Conservation (phyloP, 2,888 invertebrate species). For the Caenorhabditis sp. region DNA sequence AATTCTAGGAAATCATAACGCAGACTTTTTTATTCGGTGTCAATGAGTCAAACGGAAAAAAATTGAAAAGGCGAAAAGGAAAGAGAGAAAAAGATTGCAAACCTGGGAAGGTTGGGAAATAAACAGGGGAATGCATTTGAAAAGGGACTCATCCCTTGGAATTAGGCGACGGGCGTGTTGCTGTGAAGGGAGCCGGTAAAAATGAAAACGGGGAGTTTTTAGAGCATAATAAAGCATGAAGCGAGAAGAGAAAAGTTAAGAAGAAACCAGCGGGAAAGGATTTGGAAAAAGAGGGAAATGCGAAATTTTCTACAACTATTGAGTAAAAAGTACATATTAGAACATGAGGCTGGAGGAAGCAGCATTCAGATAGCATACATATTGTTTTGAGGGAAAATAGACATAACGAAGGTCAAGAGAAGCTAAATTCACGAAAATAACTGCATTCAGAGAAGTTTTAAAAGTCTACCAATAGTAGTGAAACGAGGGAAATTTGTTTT, state of each 20-base stretch:
- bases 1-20: not conserved
- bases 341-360: not conserved
- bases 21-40: not conserved
- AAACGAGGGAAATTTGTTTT: not conserved
- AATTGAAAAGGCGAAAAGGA: constrained; percentile 1
- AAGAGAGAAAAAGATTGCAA: not conserved
- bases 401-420: not conserved
- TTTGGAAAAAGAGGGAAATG: constrained; percentile 7
- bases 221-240: constrained; percentile 15
- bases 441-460: constrained; percentile 24
- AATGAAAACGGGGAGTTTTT: not conserved
- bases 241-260: not conserved
- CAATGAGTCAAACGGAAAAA: not conserved
- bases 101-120: not conserved
- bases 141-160: constrained; percentile 18
- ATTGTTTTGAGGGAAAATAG: constrained; percentile 30
- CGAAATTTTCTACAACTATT: constrained; percentile 10
- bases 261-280: constrained; percentile 10
- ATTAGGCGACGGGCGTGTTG: not conserved
- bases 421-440: not conserved
- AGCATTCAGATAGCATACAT: constrained; percentile 10
- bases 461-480: constrained; percentile 24
- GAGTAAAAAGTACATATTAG: constrained; percentile 27
- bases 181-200: not conserved
- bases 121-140: constrained; percentile 15